A percentile compares a stretch with the other conserved stretches of the same genome.
phyloP scores from a whole-genome alignment of 2,113 vertebrate genomes.

The Strigops habroptila region DNA sequence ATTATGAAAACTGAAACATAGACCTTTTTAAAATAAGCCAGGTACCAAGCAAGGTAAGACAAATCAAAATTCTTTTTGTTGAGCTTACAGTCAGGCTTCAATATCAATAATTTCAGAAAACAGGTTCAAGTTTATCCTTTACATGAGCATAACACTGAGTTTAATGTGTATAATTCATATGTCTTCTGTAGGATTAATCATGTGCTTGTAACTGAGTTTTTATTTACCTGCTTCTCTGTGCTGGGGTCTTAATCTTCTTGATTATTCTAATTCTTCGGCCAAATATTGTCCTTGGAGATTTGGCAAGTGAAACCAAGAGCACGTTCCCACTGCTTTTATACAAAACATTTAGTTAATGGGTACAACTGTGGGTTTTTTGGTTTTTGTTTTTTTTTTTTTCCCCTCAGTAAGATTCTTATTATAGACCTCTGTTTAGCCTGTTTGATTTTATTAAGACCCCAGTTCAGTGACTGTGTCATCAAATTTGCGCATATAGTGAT shows the following conservation, averaged over 20 bases:
- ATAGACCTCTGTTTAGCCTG: background rate
- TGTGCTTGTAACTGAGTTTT: background rate
- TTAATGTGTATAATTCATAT: background rate
- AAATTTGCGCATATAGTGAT: background rate
- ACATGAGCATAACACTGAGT: background rate
- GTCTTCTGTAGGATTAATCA: background rate
- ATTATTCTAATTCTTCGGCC: background rate
- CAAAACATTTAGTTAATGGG: background rate
- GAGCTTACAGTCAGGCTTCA: background rate
- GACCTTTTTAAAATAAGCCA: constrained; percentile 31
- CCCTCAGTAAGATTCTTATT: background rate
- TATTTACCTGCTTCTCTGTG: constrained; percentile 2
- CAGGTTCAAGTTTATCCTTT: background rate
- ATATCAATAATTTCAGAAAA: background rate
- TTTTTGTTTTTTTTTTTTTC: background rate
- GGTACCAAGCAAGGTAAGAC: constrained; percentile 42
- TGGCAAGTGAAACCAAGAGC: background rate
- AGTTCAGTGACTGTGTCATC: constrained; percentile 6
- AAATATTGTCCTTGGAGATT: background rate
- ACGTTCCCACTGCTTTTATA: background rate
- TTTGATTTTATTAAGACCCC: constrained; percentile 2
- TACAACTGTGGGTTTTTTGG: background rate
- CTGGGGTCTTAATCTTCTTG: background rate
- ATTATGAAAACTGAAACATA: constrained; percentile 8
- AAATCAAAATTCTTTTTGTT: constrained; percentile 12